Evolutionary conservation across 2,888 invertebrate species (phyloP), one percentile per base, ranked within the genome.

Genomic region (Carcina quercana): DNA sequence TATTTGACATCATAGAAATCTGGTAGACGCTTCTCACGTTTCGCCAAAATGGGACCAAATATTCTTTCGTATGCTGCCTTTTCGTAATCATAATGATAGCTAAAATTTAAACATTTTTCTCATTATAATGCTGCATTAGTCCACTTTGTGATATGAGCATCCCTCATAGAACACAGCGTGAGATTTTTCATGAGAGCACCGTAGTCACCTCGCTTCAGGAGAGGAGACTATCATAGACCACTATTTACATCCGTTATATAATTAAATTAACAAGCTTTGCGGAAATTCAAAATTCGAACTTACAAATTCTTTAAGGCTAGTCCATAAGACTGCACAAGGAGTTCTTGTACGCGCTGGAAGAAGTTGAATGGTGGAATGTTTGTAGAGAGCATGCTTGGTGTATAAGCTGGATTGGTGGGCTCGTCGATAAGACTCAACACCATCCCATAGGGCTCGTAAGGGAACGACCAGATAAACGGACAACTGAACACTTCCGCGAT

Each of bases 21-120:
- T 0, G 57, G 51, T 8, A 59, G 29, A 1, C 15, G 15, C n/a
- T 40, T 28, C 2, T 60, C 60, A 38, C 48, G 52, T 25, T 37
- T 40, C 8, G 13, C 29, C 12, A 47, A 29, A 10, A 38, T 24
- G 1, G 47, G 42, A 4, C 31, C 35, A 25, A 42, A 46, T 2
- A 29, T 12, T 10, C 34, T 34, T 31, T 42, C 32, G 28, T 39
- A 44, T 13, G 27, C 13, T 21, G 38, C 12, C 2, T 29, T 22
- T 29, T 49, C 42, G 15, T 13, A 19, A 6, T 12, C 19, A 19
- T 17, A 5, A 12, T 14, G 15, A 11, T 25, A 25, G 10, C 25
- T 25, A 15, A 14, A 25, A 25, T 3, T n/a, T n/a, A n/a, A n/a
- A n/a, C n/a, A n/a, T n/a, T n/a, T n/a, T n/a, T n/a, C n/a, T n/a